Evolutionary conservation across 35 echinoderm and acorn worm genomes (phyloP).

Genomic region (Nesometra sesokonis): DNA sequence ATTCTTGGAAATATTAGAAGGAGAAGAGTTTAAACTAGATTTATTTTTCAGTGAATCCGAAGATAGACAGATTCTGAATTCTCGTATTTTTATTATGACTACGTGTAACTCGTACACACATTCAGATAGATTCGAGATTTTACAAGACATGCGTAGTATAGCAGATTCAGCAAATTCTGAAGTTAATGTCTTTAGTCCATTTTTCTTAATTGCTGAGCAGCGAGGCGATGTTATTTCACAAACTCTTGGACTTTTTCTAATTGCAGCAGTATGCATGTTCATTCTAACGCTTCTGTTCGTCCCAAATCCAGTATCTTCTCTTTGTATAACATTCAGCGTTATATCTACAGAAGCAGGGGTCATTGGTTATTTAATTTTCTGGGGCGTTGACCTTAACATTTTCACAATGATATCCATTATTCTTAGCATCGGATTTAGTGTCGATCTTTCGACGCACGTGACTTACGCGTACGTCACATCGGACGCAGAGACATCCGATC

Average conservation of each 20-base stretch:
- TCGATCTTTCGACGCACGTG: slow-evolving; percentile 78
- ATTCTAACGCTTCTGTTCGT: slow-evolving; percentile 57
- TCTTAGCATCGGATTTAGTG: slow-evolving; percentile 75
- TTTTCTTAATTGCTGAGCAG: slow-evolving; percentile 64
- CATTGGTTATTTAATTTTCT: slow-evolving; percentile 58
- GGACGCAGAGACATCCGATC: slow-evolving; percentile 22
- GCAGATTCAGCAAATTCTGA: slow-evolving; percentile 3
- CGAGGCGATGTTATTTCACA: slow-evolving; percentile 38
- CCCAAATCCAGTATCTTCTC: slow-evolving; percentile 55
- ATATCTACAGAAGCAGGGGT: slow-evolving; percentile 61
- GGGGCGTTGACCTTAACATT: slow-evolving; percentile 49
- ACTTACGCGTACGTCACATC: slow-evolving; percentile 66
- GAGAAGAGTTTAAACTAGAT: slow-evolving; percentile 42
- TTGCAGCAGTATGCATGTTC: slow-evolving; percentile 67
- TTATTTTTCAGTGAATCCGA: slow-evolving; percentile 38
- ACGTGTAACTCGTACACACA: slow-evolving; percentile 17
- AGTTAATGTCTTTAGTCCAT: slow-evolving; percentile 39
- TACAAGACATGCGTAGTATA: slow-evolving; percentile 34
- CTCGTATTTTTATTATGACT: slow-evolving; percentile 41
- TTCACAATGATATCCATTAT: slow-evolving; percentile 72
- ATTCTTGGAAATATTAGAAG: slow-evolving; percentile 41
- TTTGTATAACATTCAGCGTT: slow-evolving; percentile 49
- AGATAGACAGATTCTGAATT: slow-evolving; percentile 23
- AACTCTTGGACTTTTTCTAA: slow-evolving; percentile 42
- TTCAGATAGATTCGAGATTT: slow-evolving; percentile 30